Conservation (phyloP, 2,797 vertebrate genomes). For the Myoxocephalus aenaeus region DNA sequence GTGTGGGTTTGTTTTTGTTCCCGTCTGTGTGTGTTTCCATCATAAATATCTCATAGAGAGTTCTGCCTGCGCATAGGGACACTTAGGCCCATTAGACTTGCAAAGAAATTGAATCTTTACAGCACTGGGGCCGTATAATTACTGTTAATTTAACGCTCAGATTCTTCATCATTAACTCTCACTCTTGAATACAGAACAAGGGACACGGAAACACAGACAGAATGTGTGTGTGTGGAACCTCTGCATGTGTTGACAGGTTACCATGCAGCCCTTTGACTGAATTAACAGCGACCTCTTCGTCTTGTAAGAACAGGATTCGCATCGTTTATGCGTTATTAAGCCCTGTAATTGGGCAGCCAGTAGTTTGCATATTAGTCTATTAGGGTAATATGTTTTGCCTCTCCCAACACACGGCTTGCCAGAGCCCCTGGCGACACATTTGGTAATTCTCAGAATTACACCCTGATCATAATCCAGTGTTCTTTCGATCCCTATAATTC, state of each 20-base stretch:
- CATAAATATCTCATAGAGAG: constrained; percentile 65
- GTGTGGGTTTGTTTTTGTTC: constrained; percentile 38
- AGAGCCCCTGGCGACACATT: constrained; percentile 91
- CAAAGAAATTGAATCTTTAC: constrained; percentile 96
- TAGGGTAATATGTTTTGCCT: constrained; percentile 99
- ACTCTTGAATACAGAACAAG: constrained; percentile 84
- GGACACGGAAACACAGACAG: constrained; percentile 57
- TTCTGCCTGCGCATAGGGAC: constrained; percentile 68
- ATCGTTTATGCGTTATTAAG: constrained; percentile 99
- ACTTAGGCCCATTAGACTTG: constrained; percentile 78
- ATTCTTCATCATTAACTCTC: constrained; percentile 97
- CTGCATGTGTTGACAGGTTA: constrained; percentile 74
- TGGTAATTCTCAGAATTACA: constrained; percentile 96
- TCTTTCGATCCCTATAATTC: constrained; percentile 92
- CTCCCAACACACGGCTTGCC: constrained; percentile 92
- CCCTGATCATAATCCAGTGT: constrained; percentile 92
- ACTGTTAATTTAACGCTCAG: constrained; percentile 98
- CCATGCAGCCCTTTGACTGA: constrained; percentile 82
- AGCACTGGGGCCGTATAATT: constrained; percentile 96
- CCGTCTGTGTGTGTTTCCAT: constrained; percentile 42
- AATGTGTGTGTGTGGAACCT: constrained; percentile 33
- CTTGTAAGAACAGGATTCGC: constrained; percentile 93
- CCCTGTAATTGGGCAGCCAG: constrained; percentile 96
- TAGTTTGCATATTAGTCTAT: constrained; percentile 99
- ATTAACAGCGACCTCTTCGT: constrained; percentile 88